Base-by-base conservation (phyloP, 2,113 vertebrate species). In the Dipodomys spectabilis region DNA sequence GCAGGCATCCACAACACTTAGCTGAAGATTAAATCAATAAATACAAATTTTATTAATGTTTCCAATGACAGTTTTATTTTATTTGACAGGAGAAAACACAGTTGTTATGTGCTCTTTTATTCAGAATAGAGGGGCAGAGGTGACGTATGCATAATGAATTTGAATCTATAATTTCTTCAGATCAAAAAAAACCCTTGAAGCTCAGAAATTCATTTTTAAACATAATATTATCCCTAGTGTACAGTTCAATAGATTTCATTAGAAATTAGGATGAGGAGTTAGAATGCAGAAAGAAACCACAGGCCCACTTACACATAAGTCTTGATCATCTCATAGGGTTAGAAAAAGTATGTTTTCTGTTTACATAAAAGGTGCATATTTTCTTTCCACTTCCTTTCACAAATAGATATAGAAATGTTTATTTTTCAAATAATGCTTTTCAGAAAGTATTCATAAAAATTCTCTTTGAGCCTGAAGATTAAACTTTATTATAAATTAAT, bases 131-230 rank as follows among this genome's bases (percentile, higher is more conserved):
- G 93, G 62, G 71, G 23, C 83, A 98, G 65, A 98, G 96, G 95
- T 97, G 95, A 98, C 96, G 78, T 73, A 97, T 95, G 95, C 92
- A 92, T 95, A 88, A 95, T 39, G 27, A 98, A 97, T 97, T 91
- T 94, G 86, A 98, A 98, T 95, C 92, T 94, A 62, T 9, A 95
- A 91, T 96, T 95, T 97, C 32, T 97, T 98, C 96, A 98, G 91
- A 98, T 96, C 65, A 96, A 97, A 98, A 97, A 68, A 0, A 96
- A 73, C 22, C 71, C 96, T 98, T 97, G 89, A 98, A 97, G 97
- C 93, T 97, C 90, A 97, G 95, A 96, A 97, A 98, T 97, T 97
- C 74, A 97, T 97, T 98, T 98, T 97, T 98, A 98, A 97, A 98
- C 86, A 97, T 90, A 91, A 95, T 91, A 92, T 94, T 86, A 94